A percentile compares a stretch with the other conserved stretches of the same genome.
phyloP scores from a whole-genome alignment of 23 tunicate genomes.

The Botrylloides violaceus region DNA sequence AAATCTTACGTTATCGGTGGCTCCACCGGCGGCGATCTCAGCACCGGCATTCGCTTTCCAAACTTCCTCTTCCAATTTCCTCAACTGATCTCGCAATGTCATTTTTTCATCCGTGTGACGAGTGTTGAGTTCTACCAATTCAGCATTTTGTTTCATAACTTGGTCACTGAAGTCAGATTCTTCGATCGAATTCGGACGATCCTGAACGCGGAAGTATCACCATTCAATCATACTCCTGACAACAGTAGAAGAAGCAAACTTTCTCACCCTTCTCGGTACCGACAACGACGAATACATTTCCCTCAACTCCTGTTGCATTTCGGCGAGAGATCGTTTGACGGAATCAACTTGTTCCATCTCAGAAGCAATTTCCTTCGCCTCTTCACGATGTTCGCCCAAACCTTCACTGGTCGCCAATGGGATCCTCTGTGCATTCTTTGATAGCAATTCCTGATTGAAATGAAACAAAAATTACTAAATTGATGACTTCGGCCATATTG shows the following conservation, averaged over 20 bases:
- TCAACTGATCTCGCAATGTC: slow-evolving; percentile 47
- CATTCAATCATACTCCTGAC: background rate
- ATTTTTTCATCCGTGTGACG: slow-evolving; percentile 47
- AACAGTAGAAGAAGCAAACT: background rate
- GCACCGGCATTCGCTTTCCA: slow-evolving; percentile 18
- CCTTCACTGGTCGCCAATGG: background rate
- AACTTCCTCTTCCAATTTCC: slow-evolving; percentile 29
- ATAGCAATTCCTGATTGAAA: slow-evolving; percentile 10
- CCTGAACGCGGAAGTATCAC: background rate
- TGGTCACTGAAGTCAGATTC: slow-evolving; percentile 53
- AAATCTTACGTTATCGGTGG: too few species aligned
- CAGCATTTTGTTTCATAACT: slow-evolving; percentile 65
- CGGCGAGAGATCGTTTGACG: slow-evolving; percentile 56
- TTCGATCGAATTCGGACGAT: background rate
- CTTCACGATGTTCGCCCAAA: background rate
- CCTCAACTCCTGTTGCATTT: slow-evolving; percentile 77
- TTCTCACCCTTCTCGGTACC: slow-evolving; percentile 59
- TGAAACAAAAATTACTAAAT: background rate
- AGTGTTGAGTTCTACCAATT: slow-evolving; percentile 44
- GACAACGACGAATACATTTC: slow-evolving; percentile 55
- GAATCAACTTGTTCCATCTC: slow-evolving; percentile 77
- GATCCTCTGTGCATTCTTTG: slow-evolving; percentile 20
- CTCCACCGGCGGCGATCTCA: slow-evolving; percentile 1
- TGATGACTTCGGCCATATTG: too few species aligned
- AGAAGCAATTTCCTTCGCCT: slow-evolving; percentile 20